Base-by-base conservation (phyloP, 2,888 invertebrate genomes). In the Lasioglossum figueresi region DNA sequence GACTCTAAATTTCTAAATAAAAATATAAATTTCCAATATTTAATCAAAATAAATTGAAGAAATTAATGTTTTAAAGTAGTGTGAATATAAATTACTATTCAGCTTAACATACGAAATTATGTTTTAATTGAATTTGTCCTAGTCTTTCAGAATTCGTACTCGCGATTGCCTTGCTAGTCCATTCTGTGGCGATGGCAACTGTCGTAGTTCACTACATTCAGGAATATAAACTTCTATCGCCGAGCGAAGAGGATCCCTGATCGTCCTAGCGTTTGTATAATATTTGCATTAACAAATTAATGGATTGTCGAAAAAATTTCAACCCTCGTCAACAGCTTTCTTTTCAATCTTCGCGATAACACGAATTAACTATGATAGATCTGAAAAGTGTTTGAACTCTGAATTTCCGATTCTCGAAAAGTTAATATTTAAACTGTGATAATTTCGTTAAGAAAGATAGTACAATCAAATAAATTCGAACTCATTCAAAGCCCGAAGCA, bases 101-200 rank as follows among this genome's bases (percentile, higher is more conserved):
- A 63, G 27, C 0, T 59, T 4, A 59, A 27, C 1, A 27, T 27
- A 27, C 0, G 12, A 14, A 27, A 63, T 66, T 66, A 66, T 66
- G n/a, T 45, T 37, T 40, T 52, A 40, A 27, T 3, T 16, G 14
- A 63, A 70, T 31, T 52, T 34, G 1, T 74, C 59, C n/a, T 40
- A 83, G 76, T 75, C 14, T 77, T 1, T 31, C 75, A 56, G 86
- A 85, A 70, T 52, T 86, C 3, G 56, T 75, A 3, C 63, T 85
- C 12, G 45, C 79, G 14, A 1, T 79, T 0, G 31, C 5, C 19
- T 40, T 82, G 19, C 10, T 82, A 27, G n/a, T 85, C 1, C 66
- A 86, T 48, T 74, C 70, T 14, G 19, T 23, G n/a, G 70, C 76
- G 5, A 8, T 79, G 31, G 31, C n/a, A 10, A 71, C 56, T 6